These are phyloP conservation scores for Malthinus seriepunctatus DNA, from an alignment of 2,888 invertebrate genomes.

Conservation along the genomic window DNA sequence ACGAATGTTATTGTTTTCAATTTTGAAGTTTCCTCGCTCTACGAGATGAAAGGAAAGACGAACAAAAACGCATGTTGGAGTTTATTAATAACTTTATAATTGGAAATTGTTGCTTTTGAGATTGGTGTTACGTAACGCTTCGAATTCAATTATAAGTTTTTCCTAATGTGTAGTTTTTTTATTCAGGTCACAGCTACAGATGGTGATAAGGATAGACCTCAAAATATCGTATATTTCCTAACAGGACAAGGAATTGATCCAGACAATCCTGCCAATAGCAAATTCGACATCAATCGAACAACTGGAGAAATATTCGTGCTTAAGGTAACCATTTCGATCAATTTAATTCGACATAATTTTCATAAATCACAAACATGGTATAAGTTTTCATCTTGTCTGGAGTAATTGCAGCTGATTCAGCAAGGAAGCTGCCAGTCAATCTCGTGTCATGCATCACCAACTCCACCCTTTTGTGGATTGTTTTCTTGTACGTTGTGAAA, in stretches of 20 bases:
- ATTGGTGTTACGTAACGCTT: slow-evolving; percentile 20
- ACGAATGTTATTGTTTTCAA: no score
- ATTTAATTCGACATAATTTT: not conserved
- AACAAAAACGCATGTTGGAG: no score
- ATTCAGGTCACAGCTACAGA: slow-evolving; percentile 92
- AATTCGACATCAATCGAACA: slow-evolving; percentile 95
- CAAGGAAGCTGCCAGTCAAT: slow-evolving; percentile 10
- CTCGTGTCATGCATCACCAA: slow-evolving; percentile 9
- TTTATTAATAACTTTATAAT: no score
- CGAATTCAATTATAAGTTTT: slow-evolving; percentile 19
- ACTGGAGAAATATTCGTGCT: slow-evolving; percentile 94
- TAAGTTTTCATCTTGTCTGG: no score
- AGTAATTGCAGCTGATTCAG: slow-evolving; percentile 6
- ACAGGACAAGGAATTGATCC: slow-evolving; percentile 96
- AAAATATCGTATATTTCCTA: slow-evolving; percentile 93
- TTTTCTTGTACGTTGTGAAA: slow-evolving; percentile 13
- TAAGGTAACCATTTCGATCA: slow-evolving; percentile 68
- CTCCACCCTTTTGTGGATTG: slow-evolving; percentile 14
- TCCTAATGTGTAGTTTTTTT: slow-evolving; percentile 15
- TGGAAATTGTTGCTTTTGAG: slow-evolving; percentile 5
- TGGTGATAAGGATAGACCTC: slow-evolving; percentile 92
- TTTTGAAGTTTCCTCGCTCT: no score
- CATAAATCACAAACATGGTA: no score
- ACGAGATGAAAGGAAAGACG: no score
- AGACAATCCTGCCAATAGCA: slow-evolving; percentile 92